Percentiles rank a stretch among this genome's conserved stretches.
These are phyloP conservation scores for Diplodus puntazzo DNA, from an alignment of 2,797 vertebrate species.

Conservation along the genomic window DNA sequence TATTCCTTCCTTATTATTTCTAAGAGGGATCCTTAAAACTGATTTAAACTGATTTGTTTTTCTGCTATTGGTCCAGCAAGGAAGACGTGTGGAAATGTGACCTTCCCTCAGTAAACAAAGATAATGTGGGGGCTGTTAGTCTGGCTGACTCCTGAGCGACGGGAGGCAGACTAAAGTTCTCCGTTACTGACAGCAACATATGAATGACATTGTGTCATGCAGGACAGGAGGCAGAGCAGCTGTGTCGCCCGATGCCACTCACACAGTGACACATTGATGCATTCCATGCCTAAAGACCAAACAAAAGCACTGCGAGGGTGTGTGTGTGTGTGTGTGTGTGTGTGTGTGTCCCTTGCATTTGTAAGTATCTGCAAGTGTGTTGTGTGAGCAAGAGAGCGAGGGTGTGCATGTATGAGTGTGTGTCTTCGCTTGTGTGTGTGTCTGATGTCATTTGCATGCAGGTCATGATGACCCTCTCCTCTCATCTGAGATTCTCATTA, in stretches of 20 bases:
- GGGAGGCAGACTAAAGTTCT: constrained; percentile 10
- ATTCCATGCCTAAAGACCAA: constrained; percentile 20
- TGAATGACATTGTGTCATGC: constrained; percentile 58
- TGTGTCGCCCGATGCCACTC: constrained; percentile 52
- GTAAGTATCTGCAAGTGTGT: background rate
- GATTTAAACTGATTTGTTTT: background rate
- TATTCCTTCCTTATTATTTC: background rate
- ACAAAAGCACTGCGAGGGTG: constrained; percentile 7
- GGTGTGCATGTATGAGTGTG: constrained; percentile 7
- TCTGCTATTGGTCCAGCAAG: background rate
- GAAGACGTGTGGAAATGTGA: background rate
- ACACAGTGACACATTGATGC: constrained; percentile 38
- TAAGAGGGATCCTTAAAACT: background rate
- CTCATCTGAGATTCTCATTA: constrained; percentile 79
- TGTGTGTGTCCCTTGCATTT: background rate
- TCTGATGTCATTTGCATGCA: constrained; percentile 73
- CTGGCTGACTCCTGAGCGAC: constrained; percentile 31
- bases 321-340: background rate
- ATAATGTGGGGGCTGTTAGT: constrained; percentile 23
- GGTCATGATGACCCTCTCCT: constrained; percentile 71
- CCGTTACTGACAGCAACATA: constrained; percentile 25
- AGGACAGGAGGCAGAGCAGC: constrained; percentile 58
- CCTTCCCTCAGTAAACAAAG: constrained; percentile 3
- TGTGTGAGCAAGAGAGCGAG: background rate
- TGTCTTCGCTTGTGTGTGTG: constrained; percentile 21